Base-by-base conservation (phyloP, 2,113 vertebrate genomes). In the Oceanodroma tethys region DNA sequence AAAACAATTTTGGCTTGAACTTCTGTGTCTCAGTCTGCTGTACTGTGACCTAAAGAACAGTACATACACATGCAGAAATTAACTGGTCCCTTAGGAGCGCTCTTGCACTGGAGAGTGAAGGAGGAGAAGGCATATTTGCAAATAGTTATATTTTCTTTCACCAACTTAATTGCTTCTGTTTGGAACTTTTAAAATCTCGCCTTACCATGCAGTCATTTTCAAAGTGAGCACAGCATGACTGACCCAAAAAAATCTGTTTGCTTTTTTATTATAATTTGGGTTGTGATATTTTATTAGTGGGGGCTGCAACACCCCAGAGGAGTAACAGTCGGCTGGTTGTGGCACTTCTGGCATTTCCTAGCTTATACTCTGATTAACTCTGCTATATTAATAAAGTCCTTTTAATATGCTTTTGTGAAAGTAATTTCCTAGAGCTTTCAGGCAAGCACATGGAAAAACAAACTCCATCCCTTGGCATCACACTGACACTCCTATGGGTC, bases 41-140 rank as follows among this genome's bases (percentile, higher is more conserved):
- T 96, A 96, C 92, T 95, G 88, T 95, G 94, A 97, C 97, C 96
- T 95, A 97, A 96, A 97, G 95, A 97, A 92, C 92, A 95, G 94
- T 88, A 91, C 91, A 94, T 83, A 94, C 94, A 93, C 92, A 96
- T 96, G 95, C 88, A 76, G 86, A 95, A 95, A 84, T 96, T 96
- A 96, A 97, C 90, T 94, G 70, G 93, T 97, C 96, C 91, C 96
- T 87, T 30, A 95, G 95, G 96, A 97, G 66, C 75, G 34, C 81
- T 95, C 68, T 94, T 96, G 92, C 88, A 48, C 75, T 91, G 91
- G 68, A 92, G 91, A 97, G 83, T 85, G 95, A 95, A 95, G 92
- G 80, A 96, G 94, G 85, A 88, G 92, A 96, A 89, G 65, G 93
- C 92, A 72, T 93, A 95, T 96, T 95, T 95, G 94, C 91, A 95